Conservation (phyloP, 2,113 vertebrate genomes). For the Toxotes chatareus region DNA sequence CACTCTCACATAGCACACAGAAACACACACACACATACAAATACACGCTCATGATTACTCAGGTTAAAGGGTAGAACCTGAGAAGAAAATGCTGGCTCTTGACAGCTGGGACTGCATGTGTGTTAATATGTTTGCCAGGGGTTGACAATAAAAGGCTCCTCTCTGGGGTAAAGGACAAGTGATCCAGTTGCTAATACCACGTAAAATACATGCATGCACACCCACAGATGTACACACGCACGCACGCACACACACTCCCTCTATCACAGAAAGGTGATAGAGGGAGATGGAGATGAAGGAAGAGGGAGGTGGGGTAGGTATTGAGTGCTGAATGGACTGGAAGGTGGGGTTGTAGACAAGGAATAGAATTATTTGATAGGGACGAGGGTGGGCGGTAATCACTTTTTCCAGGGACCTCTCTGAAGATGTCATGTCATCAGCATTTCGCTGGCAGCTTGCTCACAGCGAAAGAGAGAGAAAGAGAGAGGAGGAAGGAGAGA, state of each 20-base stretch:
- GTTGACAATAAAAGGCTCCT: conserved; percentile 36
- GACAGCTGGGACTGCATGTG: conserved; percentile 51
- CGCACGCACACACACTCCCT: not conserved
- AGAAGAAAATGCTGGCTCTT: conserved; percentile 43
- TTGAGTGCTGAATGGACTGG: conserved; percentile 28
- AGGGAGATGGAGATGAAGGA: conserved; percentile 25
- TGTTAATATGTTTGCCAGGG: conserved; percentile 46
- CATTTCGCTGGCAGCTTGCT: conserved; percentile 83
- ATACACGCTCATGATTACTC: conserved; percentile 19
- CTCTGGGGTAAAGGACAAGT: conserved; percentile 41
- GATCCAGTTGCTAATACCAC: conserved; percentile 18
- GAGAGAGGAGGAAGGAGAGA: conserved; percentile 35
- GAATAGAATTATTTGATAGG: conserved; percentile 63
- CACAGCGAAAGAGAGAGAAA: conserved; percentile 21
- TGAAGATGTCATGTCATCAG: conserved; percentile 90
- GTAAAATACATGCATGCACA: conserved; percentile 20
- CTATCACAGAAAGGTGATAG: conserved; percentile 28
- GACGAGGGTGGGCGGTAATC: conserved; percentile 58
- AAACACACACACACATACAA: conserved; percentile 16
- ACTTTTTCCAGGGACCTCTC: conserved; percentile 80
- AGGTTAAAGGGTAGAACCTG: conserved; percentile 48
- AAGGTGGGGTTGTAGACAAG: conserved; percentile 29
- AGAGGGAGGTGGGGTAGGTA: conserved; percentile 11
- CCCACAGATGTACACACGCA: not conserved
- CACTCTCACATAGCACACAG: conserved; percentile 5